Percentiles rank a stretch among this genome's conserved stretches.
Conservation (phyloP, 2,888 invertebrate genomes). For the Amphiduros pacificus region DNA sequence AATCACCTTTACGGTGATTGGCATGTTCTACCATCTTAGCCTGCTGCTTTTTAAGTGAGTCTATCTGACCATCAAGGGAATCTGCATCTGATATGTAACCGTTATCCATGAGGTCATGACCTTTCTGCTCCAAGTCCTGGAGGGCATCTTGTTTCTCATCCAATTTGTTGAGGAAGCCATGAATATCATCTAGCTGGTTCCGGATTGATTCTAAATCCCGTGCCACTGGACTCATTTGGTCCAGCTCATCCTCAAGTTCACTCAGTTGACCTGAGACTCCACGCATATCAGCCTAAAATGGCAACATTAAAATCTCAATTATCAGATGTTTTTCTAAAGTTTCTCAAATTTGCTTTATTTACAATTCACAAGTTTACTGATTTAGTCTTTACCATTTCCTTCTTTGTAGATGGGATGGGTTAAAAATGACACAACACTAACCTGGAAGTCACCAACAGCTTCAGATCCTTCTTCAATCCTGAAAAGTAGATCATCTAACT, state of each 20-base stretch:
- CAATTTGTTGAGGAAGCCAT: slow-evolving; percentile 8
- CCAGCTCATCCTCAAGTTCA: slow-evolving; percentile 80
- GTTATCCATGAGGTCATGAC: slow-evolving; percentile 78
- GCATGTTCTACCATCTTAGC: slow-evolving; percentile 79
- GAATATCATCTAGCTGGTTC: slow-evolving; percentile 79
- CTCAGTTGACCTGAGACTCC: slow-evolving; percentile 6
- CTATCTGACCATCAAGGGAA: slow-evolving; percentile 69
- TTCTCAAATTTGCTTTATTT: no score
- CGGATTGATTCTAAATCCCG: slow-evolving; percentile 84
- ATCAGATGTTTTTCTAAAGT: no score
- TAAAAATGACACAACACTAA: background rate
- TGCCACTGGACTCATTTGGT: slow-evolving; percentile 82
- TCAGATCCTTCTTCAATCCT: slow-evolving; percentile 58
- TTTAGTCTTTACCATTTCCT: background rate
- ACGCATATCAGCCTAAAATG: slow-evolving; percentile 6
- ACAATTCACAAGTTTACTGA: no score
- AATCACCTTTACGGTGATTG: slow-evolving; percentile 53
- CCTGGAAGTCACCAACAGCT: background rate
- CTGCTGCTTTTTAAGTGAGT: slow-evolving; percentile 77
- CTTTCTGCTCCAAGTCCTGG: slow-evolving; percentile 60
- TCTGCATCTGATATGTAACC: slow-evolving; percentile 84
- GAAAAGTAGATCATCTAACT: slow-evolving; percentile 37
- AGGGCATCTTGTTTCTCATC: slow-evolving; percentile 48
- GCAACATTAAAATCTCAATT: no score
- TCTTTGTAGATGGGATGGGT: background rate